Evolutionary conservation across 2,113 vertebrate species (phyloP).

Genomic region (Pholis gunnellus): DNA sequence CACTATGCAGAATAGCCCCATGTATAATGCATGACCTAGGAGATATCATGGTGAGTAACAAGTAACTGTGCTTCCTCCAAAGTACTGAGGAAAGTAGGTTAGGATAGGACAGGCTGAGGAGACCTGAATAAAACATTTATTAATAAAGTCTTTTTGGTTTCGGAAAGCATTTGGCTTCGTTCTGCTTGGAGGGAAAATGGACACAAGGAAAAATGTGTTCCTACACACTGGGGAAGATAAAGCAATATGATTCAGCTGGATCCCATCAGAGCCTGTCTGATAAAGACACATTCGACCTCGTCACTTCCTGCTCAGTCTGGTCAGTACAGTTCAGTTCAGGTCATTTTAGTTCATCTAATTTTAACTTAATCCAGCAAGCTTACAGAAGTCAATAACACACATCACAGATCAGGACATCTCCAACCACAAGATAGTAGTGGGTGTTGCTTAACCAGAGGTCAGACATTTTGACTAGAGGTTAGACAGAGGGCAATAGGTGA

Average conservation of each 20-base stretch:
- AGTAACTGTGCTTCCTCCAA: slow-evolving; percentile 42
- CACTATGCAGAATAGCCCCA: slow-evolving; percentile 37
- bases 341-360: background rate
- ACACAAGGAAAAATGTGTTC: slow-evolving; percentile 1
- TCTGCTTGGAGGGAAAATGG: background rate
- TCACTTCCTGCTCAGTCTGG: background rate
- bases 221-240: background rate
- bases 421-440: background rate
- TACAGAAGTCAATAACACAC: background rate
- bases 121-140: slow-evolving; percentile 54
- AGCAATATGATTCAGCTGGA: background rate
- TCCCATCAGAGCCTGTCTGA: background rate
- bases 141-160: slow-evolving; percentile 8
- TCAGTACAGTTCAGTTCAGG: slow-evolving; percentile 19
- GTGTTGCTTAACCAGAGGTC: slow-evolving; percentile 3
- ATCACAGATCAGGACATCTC: background rate
- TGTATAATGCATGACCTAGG: slow-evolving; percentile 61
- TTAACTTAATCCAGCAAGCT: background rate
- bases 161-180: slow-evolving; percentile 41
- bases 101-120: slow-evolving; percentile 39
- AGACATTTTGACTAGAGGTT: slow-evolving; percentile 2
- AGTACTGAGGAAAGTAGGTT: slow-evolving; percentile 61
- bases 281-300: background rate
- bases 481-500: background rate
- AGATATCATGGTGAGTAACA: slow-evolving; percentile 65